phyloP scores from a whole-genome alignment of 1,140 invertebrate genomes.

The Ostrea edulis region DNA sequence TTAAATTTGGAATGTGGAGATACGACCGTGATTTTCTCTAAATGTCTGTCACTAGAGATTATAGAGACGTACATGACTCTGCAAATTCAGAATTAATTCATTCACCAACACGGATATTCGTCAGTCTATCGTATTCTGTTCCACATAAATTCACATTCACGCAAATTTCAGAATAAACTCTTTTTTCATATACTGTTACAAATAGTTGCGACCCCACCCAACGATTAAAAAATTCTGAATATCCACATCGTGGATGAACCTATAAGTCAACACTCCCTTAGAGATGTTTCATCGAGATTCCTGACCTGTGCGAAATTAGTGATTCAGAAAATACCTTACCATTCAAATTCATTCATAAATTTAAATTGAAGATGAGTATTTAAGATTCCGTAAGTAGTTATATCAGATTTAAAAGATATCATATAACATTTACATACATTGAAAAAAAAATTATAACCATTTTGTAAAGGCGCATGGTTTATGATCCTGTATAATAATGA shows the following conservation, averaged over 20 bases:
- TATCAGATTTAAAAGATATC: background rate
- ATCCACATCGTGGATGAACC: background rate
- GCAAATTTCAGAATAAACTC: background rate
- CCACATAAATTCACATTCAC: background rate
- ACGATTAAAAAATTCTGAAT: constrained; percentile 18
- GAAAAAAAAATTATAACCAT: no score
- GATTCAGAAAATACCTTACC: background rate
- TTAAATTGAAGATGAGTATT: background rate
- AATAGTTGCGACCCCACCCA: background rate
- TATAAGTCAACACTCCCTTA: background rate
- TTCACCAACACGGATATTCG: background rate
- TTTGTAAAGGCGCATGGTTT: background rate
- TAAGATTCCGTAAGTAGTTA: background rate
- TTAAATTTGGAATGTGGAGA: background rate
- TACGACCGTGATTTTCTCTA: background rate
- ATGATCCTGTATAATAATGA: no score
- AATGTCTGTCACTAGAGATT: background rate
- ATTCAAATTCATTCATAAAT: constrained; percentile 28
- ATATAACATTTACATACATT: no score
- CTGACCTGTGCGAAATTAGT: background rate
- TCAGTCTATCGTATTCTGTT: background rate
- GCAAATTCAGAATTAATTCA: background rate
- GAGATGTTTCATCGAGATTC: background rate
- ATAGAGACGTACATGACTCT: background rate
- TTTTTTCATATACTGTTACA: background rate